Base-by-base conservation (phyloP, 2,797 vertebrate species). In the Bradypodion ventrale region DNA sequence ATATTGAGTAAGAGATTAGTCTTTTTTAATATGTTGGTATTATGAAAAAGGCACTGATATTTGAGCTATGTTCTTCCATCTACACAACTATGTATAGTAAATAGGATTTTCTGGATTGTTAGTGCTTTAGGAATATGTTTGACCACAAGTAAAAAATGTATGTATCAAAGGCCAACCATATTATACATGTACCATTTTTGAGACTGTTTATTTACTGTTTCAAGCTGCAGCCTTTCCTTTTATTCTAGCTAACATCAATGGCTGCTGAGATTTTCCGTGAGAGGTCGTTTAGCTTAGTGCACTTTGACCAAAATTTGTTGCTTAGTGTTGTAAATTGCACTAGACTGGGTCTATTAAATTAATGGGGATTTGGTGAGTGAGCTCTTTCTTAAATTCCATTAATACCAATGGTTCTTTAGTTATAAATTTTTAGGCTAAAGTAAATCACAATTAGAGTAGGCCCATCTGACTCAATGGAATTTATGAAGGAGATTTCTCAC, bases 191-290 rank as follows among this genome's bases (percentile, higher is more conserved):
- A 42, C 35, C 42, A 40, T 0, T 87, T 32, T 87, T 63, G 1
- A 0, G 37, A 69, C 49, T 82, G 32, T 37, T 52, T 29, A 27
- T 42, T 52, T 29, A 27, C 42, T 37, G 29, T 46, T 16, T 72
- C 35, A 10, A 59, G 73, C 16, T 21, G 2, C n/a, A 49, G 40
- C 15, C n/a, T 37, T 62, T 62, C 40, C 15, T 46, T 77, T 75
- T 60, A 27, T 69, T 74, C 85, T 89, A 89, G 84, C 87, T 81
- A 60, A 29, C 75, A 82, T 85, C 83, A 85, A 68, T 83, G 89
- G 80, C 40, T 66, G 29, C 62, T 63, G 88, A 86, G 84, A 89
- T 3, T n/a, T 65, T 89, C 60, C 29, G 10, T 9, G 16, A 23
- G 8, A 46, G 27, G 12, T n/a, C 68, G 15, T 83, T 86, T 82